phyloP scores from a whole-genome alignment of 2,113 vertebrate genomes.

The Rhipidura dahli region DNA sequence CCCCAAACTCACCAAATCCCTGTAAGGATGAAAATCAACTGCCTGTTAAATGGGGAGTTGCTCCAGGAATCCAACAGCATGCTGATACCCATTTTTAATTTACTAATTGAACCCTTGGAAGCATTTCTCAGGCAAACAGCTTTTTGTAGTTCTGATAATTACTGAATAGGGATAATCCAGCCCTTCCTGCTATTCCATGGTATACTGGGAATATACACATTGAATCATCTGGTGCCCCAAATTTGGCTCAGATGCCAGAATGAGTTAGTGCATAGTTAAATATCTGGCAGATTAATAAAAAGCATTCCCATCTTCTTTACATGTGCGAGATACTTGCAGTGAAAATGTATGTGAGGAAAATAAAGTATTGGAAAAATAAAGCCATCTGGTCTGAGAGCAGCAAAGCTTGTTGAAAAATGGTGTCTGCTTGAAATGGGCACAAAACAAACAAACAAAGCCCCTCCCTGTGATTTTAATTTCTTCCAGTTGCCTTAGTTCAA shows the following conservation, averaged over 20 bases:
- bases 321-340: neutral
- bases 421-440: neutral
- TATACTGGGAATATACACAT: neutral
- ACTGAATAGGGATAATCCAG: neutral
- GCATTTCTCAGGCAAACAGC: neutral
- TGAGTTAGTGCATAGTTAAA: neutral
- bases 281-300: slow-evolving; percentile 20
- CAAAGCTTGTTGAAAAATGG: slow-evolving; percentile 12
- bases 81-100: neutral
- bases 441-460: slow-evolving; percentile 42
- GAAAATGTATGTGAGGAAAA: neutral
- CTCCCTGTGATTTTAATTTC: neutral
- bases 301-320: neutral
- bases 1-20: neutral
- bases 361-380: slow-evolving; percentile 29
- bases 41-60: neutral
- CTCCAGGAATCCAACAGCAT: neutral
- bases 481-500: neutral
- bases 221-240: neutral
- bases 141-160: neutral
- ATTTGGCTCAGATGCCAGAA: neutral
- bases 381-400: slow-evolving; percentile 24
- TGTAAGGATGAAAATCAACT: neutral
- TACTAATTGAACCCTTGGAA: neutral
- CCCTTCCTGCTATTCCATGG: neutral